phyloP scores from a whole-genome alignment of 64 coral and sea anemone species.

The Pachyseris speciosa region DNA sequence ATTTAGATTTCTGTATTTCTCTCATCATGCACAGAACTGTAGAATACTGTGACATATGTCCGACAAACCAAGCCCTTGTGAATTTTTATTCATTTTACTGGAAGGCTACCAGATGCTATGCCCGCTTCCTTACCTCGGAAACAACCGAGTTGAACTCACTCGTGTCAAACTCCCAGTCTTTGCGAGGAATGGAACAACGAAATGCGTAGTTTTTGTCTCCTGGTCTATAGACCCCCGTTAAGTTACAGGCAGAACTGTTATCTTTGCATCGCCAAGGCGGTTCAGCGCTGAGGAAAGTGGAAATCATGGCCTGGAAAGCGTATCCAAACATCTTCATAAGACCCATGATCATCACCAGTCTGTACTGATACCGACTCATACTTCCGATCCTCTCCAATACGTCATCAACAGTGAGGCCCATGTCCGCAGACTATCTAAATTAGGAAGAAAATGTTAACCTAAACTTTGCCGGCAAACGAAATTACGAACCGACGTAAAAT shows the following conservation, averaged over 20 bases:
- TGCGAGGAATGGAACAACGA: conserved; percentile 55
- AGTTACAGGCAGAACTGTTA: conserved; percentile 62
- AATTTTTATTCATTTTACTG: no score
- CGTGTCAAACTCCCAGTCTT: conserved; percentile 76
- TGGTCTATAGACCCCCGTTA: conserved; percentile 49
- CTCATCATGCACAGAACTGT: no score
- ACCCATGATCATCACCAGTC: conserved; percentile 27
- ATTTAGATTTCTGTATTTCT: no score
- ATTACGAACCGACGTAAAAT: no score
- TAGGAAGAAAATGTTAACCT: no score
- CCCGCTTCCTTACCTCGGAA: conserved; percentile 45
- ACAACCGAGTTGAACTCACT: conserved; percentile 71
- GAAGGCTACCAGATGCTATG: no score
- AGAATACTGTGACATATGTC: no score
- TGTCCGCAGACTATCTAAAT: not conserved
- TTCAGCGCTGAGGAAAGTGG: conserved; percentile 63
- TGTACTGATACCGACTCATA: conserved; percentile 48
- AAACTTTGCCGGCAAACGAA: no score
- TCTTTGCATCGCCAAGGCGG: conserved; percentile 63
- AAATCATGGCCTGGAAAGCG: conserved; percentile 50
- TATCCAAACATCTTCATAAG: conserved; percentile 52
- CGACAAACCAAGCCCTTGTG: not conserved
- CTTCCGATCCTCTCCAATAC: conserved; percentile 55
- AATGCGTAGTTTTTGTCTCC: conserved; percentile 24
- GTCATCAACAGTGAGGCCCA: conserved; percentile 51